Percentiles rank a stretch among this genome's conserved stretches.
Evolutionary conservation across 2,113 vertebrate genomes (phyloP).

Genomic region (Pelecanoides urinatrix): DNA sequence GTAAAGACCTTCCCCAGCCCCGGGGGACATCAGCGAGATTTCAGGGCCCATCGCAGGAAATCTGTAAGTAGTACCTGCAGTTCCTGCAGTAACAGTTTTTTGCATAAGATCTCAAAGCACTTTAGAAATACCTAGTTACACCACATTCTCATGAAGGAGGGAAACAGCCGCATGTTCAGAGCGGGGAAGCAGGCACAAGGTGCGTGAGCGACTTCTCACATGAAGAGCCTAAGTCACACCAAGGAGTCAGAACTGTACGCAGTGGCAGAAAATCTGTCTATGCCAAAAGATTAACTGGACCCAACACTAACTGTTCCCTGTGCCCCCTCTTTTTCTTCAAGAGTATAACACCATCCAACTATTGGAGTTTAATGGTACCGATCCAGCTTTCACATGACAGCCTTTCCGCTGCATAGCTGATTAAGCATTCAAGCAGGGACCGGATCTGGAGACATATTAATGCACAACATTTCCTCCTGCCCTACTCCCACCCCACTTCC

Average conservation of each 20-base stretch:
- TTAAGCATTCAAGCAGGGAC: background rate
- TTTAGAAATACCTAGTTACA: conserved; percentile 22
- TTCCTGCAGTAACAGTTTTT: background rate
- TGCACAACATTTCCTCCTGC: background rate
- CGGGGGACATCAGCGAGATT: background rate
- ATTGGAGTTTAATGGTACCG: background rate
- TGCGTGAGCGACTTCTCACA: background rate
- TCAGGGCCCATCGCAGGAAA: background rate
- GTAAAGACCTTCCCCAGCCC: background rate
- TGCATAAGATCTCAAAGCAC: background rate
- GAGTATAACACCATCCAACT: rapidly evolving
- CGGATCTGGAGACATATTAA: background rate
- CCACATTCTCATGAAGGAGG: background rate
- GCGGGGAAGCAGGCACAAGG: background rate
- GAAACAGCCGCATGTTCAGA: rapidly evolving
- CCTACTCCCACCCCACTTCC: background rate
- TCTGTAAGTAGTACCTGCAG: background rate
- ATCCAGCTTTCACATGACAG: background rate
- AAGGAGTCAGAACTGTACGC: background rate
- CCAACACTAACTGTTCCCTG: background rate
- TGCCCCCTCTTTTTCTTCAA: background rate
- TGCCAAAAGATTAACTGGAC: background rate
- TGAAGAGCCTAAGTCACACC: background rate
- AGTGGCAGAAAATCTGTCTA: background rate
- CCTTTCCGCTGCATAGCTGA: background rate